phyloP scores from a whole-genome alignment of 2,888 invertebrate genomes.

The Loripinus fragilis region DNA sequence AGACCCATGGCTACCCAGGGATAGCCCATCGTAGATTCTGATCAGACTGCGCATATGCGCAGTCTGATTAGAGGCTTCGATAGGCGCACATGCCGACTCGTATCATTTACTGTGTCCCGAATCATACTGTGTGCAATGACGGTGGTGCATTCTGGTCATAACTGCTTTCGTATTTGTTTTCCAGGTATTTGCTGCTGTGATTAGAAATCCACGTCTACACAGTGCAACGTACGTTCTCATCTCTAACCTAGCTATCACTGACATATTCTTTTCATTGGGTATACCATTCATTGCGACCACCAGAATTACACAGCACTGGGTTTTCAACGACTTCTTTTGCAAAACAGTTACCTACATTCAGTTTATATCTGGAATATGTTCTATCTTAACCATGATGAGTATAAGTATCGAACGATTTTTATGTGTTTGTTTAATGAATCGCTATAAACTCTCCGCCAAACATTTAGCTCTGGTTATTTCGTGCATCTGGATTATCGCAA shows the following conservation, averaged over 20 bases:
- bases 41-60: too few relatives aligned
- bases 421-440: slow-evolving; percentile 53
- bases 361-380: slow-evolving; percentile 62
- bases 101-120: too few relatives aligned
- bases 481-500: slow-evolving; percentile 58
- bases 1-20: too few relatives aligned
- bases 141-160: too few relatives aligned
- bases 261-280: slow-evolving; percentile 58
- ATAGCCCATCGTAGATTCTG: too few relatives aligned
- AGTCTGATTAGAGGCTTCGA: too few relatives aligned
- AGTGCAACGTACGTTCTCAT: slow-evolving; percentile 61
- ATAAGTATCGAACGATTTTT: slow-evolving; percentile 65
- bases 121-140: too few relatives aligned
- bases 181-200: slow-evolving; percentile 62
- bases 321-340: slow-evolving; percentile 60
- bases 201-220: slow-evolving; percentile 53
- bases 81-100: too few relatives aligned
- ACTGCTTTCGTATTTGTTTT: too few relatives aligned
- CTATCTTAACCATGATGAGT: slow-evolving; percentile 66
- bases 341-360: slow-evolving; percentile 65
- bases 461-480: slow-evolving; percentile 39
- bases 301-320: slow-evolving; percentile 60
- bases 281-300: slow-evolving; percentile 64
- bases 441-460: slow-evolving; percentile 45
- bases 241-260: slow-evolving; percentile 62